A percentile compares a stretch with the other conserved stretches of the same genome.
Conservation (phyloP, 2,888 invertebrate species). For the Plemyria rubiginata region DNA sequence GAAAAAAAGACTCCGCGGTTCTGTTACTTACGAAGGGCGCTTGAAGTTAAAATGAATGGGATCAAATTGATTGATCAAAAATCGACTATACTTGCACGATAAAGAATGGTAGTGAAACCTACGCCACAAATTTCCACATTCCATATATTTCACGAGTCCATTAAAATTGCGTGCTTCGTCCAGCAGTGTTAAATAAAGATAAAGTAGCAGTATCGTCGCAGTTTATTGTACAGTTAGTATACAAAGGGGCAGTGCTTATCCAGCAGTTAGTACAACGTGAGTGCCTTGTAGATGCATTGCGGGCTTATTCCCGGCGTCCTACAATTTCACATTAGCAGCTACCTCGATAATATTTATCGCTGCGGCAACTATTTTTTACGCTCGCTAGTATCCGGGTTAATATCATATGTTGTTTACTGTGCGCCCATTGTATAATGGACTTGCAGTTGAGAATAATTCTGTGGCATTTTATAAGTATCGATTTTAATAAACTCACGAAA, state of each 20-base stretch:
- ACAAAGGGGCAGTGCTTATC: conserved; percentile 1
- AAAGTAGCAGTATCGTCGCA: conserved; percentile 22
- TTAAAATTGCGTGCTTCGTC: conserved; percentile 27
- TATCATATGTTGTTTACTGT: conserved; percentile 28
- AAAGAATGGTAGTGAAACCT: not conserved
- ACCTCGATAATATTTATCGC: conserved; percentile 36
- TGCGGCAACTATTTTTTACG: conserved; percentile 35
- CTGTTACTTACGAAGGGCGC: conserved; percentile 2
- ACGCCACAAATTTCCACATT: conserved; percentile 8
- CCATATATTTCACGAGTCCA: conserved; percentile 25
- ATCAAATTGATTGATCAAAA: conserved; percentile 1
- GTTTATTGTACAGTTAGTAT: conserved; percentile 19
- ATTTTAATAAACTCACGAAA: no score
- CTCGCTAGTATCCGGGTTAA: conserved; percentile 27
- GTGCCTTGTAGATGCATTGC: conserved; percentile 35
- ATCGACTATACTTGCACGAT: not conserved
- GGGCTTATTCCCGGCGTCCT: conserved; percentile 29
- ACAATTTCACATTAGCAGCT: conserved; percentile 36
- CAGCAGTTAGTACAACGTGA: conserved; percentile 19
- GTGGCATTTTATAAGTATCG: not conserved
- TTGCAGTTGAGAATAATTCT: not conserved
- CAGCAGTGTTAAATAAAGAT: conserved; percentile 28
- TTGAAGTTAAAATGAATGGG: conserved; percentile 2
- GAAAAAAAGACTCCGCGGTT: conserved; percentile 1
- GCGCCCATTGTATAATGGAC: conserved; percentile 9